phyloP scores from a whole-genome alignment of 2,113 vertebrate genomes.

The Myrmecophaga tridactyla region DNA sequence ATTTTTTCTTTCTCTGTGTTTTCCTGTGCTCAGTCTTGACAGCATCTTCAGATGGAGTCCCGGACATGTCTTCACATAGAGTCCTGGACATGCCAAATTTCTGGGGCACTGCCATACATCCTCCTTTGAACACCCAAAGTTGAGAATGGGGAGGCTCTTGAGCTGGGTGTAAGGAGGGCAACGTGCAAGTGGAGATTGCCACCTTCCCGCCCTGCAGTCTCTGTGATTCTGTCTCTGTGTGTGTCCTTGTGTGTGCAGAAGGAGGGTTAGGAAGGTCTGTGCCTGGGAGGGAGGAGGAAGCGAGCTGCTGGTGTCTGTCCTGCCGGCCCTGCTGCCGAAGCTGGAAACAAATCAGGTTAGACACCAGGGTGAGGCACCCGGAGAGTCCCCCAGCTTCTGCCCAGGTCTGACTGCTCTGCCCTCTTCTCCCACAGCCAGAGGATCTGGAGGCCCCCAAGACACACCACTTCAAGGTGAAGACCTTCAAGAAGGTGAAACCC shows the following conservation, averaged over 20 bases:
- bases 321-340: background rate
- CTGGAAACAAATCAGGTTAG: background rate
- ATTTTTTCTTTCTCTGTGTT: background rate
- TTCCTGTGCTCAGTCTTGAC: background rate
- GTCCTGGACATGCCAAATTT: background rate
- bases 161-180: background rate
- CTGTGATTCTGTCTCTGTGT: background rate
- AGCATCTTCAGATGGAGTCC: background rate
- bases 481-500: conserved; percentile 95
- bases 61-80: background rate
- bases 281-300: background rate
- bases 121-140: background rate
- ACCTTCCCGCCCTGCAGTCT: fast-evolving
- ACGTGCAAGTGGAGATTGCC: background rate
- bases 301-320: background rate
- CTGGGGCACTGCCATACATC: background rate
- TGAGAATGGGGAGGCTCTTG: background rate
- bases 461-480: conserved; percentile 95
- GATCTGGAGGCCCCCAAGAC: conserved; percentile 92
- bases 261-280: background rate
- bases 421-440: conserved; percentile 86
- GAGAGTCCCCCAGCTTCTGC: background rate
- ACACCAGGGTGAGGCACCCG: background rate
- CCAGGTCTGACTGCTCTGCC: background rate
- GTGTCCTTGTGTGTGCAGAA: background rate